These are phyloP conservation scores for Sarcophilus harrisii DNA, from an alignment of 2,797 vertebrate species.

Conservation along the genomic window DNA sequence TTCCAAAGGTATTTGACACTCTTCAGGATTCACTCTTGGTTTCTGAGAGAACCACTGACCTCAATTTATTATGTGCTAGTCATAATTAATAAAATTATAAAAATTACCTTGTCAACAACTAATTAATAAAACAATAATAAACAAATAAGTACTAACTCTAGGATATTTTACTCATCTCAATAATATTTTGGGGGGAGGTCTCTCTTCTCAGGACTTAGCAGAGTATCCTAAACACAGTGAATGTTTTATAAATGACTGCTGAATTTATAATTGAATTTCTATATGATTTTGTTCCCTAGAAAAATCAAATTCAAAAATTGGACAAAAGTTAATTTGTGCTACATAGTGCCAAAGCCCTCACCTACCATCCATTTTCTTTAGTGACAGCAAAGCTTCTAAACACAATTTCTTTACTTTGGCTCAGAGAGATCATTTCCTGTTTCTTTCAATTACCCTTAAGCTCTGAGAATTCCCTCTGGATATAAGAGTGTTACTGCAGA, in stretches of 20 bases:
- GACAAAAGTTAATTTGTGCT: conserved; percentile 1
- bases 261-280: not conserved
- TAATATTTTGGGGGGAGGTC: not conserved
- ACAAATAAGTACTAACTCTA: no score
- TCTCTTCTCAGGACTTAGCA: not conserved
- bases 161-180: no score
- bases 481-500: not conserved
- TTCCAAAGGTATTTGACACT: no score
- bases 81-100: no score
- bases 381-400: conserved; percentile 19
- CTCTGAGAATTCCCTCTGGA: not conserved
- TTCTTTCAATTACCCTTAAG: conserved; percentile 16
- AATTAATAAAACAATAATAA: no score
- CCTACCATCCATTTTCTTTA: conserved; percentile 4
- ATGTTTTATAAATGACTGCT: conserved; percentile 3
- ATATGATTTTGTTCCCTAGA: conserved; percentile 10
- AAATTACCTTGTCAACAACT: no score
- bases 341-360: conserved; percentile 15
- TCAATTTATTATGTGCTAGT: no score
- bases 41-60: no score
- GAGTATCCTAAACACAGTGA: not conserved
- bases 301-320: conserved; percentile 10
- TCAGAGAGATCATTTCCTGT: not conserved
- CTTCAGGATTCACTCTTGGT: no score
- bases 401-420: not conserved